Evolutionary conservation across 1,140 invertebrate genomes (phyloP), one percentile per base, ranked within the genome.

Genomic region (Aphelenchoides fujianensis): DNA sequence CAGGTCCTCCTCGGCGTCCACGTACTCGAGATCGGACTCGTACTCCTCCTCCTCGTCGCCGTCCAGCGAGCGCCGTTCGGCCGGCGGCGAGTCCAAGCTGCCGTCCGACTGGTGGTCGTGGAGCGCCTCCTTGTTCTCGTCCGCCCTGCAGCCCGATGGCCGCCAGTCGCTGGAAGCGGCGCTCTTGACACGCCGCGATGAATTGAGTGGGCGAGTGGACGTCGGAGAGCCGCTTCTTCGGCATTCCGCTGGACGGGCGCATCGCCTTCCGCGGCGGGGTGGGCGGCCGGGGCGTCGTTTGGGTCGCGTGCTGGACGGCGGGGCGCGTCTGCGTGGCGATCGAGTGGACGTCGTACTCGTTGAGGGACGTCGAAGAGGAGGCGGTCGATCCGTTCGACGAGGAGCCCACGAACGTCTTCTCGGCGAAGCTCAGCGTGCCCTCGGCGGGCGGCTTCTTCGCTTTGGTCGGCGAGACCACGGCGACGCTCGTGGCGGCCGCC

Each of bases 211-310:
- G 63, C 1, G 63, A 66, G 53, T 66, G 9, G 16, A 66, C 16
- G 53, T 66, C 63, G 53, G 36, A 41, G 23, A 66, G 31, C n/a
- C 55, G 55, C 34, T 66, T 61, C 59, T 66, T 55, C 36, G 34
- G 28, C 32, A 66, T 66, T 1, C 12, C 12, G n/a, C 12, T 36
- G 28, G 32, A 35, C 34, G 16, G 36, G 9, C 16, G 37, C 12
- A 66, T 12, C 31, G 32, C 36, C 53, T 34, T 35, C 7, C 32
- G 31, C n/a, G 63, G 7, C 41, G 36, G 31, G 53, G 31, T 66
- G 1, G 31, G 12, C 30, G 63, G 32, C 53, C 36, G 16, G 28
- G 32, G 63, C 23, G 16, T 35, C 32, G 32, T 66, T 66, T 66
- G 27, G 2, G 27, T 30, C 1, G 32, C 19, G 16, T 19, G n/a